These are phyloP conservation scores for Mythimna vitellina DNA, from an alignment of 2,888 invertebrate genomes.

Conservation along the genomic window DNA sequence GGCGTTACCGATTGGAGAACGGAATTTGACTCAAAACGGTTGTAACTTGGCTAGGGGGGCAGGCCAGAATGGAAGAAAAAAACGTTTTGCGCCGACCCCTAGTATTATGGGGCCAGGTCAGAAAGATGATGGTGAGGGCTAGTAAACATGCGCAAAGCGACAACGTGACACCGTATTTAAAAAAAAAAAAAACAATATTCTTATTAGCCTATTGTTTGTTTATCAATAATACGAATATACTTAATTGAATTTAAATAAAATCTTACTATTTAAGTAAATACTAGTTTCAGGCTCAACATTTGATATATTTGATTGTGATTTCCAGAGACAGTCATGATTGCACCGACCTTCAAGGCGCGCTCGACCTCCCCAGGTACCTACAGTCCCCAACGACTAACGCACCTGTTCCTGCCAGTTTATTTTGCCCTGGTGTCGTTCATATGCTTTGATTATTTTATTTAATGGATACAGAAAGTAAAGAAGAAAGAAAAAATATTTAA, in stretches of 20 bases:
- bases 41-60: too few relatives aligned
- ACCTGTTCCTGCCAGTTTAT: conserved; percentile 35
- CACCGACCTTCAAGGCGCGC: conserved; percentile 96
- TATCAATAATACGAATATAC: background rate
- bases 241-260: background rate
- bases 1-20: too few relatives aligned
- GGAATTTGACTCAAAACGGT: too few relatives aligned
- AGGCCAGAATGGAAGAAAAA: too few relatives aligned
- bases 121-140: too few relatives aligned
- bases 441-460: conserved; percentile 62
- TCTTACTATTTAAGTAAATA: conserved; percentile 6
- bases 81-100: too few relatives aligned
- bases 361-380: conserved; percentile 93
- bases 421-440: conserved; percentile 62
- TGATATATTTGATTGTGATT: conserved; percentile 84
- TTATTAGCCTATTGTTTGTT: background rate
- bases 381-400: conserved; percentile 62
- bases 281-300: conserved; percentile 10
- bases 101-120: too few relatives aligned
- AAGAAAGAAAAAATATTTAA: too few relatives aligned
- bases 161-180: background rate
- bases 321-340: conserved; percentile 93
- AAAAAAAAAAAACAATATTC: background rate
- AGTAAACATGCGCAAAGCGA: background rate
- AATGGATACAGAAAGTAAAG: background rate